Base-by-base conservation (phyloP, 2,113 vertebrate genomes). In the Tautogolabrus adspersus region DNA sequence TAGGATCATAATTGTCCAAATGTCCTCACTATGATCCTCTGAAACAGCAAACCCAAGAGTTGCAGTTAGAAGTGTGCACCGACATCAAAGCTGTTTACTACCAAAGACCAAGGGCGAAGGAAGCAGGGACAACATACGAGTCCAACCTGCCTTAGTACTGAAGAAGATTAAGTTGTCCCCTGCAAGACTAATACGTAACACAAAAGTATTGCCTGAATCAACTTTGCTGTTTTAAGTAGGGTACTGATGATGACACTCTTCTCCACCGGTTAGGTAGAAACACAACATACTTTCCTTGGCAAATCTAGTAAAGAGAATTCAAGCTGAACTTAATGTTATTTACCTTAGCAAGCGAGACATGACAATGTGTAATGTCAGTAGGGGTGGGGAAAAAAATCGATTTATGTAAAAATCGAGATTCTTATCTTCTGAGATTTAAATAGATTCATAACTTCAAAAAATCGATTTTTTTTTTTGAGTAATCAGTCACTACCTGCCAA, bases 131-230 rank as follows among this genome's bases (percentile, higher is more conserved):
- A 22, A 74, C 65, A 72, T 23, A 66, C 26, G 51, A 58, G 42
- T 73, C 44, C 52, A 44, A 30, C 67, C 38, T 5, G 8, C 56
- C 74, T 38, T 47, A 46, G 21, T 16, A 10, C 34, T 49, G 60
- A 77, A 75, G 58, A 88, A 81, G 63, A 78, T 72, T 69, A 81
- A 58, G 44, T 66, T 79, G 34, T 68, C 54, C 37, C 22, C 46
- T 26, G 54, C 9, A 74, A 75, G 61, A 69, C 47, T 6, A 49
- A 71, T 60, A n/a, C 61, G 62, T 66, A 75, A 60, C 62, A 57
- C 68, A 59, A 34, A 18, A 37, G 51, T 30, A 18, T 16, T 49
- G 23, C 67, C 68, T 60, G 63, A 64, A 77, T 77, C 59, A 37
- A 38, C 8, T 60, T 13, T n/a, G 30, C 22, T 44, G 47, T 49